Evolutionary conservation across 2,797 vertebrate genomes (phyloP).

Genomic region (Paramormyrops hopkinsi): DNA sequence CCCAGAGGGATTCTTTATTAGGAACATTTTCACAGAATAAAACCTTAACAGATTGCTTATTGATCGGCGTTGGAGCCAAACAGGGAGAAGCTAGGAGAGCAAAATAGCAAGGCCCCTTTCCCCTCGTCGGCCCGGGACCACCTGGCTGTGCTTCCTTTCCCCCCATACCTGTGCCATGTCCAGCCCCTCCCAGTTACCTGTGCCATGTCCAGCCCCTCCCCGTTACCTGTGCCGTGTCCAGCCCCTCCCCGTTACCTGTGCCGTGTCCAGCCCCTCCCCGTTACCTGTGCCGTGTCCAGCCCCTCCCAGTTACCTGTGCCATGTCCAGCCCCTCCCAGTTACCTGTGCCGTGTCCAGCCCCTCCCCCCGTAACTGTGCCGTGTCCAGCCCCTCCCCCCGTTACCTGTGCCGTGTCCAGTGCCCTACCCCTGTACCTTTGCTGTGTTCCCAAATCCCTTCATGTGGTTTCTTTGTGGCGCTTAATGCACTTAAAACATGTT

Average conservation of each 20-base stretch:
- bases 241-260: neutral
- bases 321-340: neutral
- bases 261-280: constrained; percentile 8
- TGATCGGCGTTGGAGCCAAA: constrained; percentile 39
- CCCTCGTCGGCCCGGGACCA: neutral
- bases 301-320: neutral
- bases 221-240: neutral
- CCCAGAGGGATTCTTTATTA: constrained; percentile 42
- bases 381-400: neutral
- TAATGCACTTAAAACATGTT: constrained; percentile 17
- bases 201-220: neutral
- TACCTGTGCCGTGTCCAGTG: neutral
- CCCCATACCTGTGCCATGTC: constrained; percentile 23
- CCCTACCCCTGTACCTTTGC: neutral
- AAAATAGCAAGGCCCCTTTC: constrained; percentile 22
- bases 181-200: neutral
- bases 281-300: neutral
- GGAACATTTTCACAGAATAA: constrained; percentile 45
- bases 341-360: neutral
- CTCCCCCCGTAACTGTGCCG: too few species aligned
- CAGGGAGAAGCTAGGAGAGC: constrained; percentile 6
- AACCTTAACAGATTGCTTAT: constrained; percentile 50
- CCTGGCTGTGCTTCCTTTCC: constrained; percentile 24
- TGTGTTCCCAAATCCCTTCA: neutral
- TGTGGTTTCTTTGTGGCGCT: neutral